Base-by-base conservation (phyloP, 1,140 invertebrate species). In the Oncopeltus fasciatus region DNA sequence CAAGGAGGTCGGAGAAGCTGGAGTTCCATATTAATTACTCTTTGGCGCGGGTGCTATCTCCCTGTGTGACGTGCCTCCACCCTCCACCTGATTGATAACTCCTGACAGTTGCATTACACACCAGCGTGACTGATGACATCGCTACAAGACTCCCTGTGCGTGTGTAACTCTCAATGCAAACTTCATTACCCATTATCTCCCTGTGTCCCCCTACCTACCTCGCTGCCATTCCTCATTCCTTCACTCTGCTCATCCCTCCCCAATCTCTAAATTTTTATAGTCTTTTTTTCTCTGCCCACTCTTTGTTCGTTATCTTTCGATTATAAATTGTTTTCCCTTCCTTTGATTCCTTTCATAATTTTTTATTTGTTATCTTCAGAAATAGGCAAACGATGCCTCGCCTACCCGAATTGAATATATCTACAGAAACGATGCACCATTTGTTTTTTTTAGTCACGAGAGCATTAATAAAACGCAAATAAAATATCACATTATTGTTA, bases 101-200 rank as follows among this genome's bases (percentile, higher is more conserved):
- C 24, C 20, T 53, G 49, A 53, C 49, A 53, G 49, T 24, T 24
- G 49, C 49, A 53, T 53, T 53, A 24, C 49, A 27, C 49, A 53
- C 49, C n/a, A n/a, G 49, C 49, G 24, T 53, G 49, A 53, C 49
- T 53, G 26, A 53, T 24, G 49, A 53, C 49, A 4, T 21, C 21
- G 8, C 11, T 5, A 38, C 31, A 38, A 38, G 31, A 14, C 31
- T 5, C 14, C 31, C 14, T 14, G 5, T 38, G 5, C 31, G 5
- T 38, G 5, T 38, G 31, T 14, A 14, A 5, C 14, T 38, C 21
- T 26, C 49, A 24, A 18, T 24, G 18, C 49, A 18, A 53, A 24
- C 49, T 53, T 53, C 49, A 53, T 53, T 53, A 53, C 49, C 49
- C 49, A 53, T 53, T 53, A 53, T 53, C 49, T 53, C 49, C 24